Percentiles rank a stretch among this genome's conserved stretches.
phyloP scores from a whole-genome alignment of 2,888 invertebrate species.

The Polyommatus iphigenia region DNA sequence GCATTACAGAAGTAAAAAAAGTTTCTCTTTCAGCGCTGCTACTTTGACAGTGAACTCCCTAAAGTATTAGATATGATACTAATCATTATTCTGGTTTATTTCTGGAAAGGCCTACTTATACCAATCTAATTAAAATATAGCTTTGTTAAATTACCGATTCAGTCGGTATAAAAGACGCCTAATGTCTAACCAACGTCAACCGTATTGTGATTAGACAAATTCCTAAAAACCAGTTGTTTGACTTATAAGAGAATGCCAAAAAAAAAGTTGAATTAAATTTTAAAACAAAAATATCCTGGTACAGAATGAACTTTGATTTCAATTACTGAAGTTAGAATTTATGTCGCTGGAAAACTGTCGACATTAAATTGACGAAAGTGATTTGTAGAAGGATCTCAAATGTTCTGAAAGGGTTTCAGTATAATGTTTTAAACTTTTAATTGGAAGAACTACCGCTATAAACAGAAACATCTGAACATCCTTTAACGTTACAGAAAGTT shows the following conservation, averaged over 20 bases:
- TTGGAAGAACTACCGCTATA: background rate
- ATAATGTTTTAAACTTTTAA: background rate
- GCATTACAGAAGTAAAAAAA: no score
- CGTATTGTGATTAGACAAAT: no score
- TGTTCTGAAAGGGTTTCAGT: background rate
- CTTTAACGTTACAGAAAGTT: background rate
- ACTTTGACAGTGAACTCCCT: no score
- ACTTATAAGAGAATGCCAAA: no score
- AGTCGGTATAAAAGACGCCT: background rate
- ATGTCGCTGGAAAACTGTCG: background rate
- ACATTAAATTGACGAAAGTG: background rate
- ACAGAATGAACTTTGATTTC: background rate
- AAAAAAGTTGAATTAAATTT: background rate
- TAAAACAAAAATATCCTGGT: background rate
- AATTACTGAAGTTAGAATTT: conserved; percentile 1
- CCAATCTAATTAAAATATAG: background rate
- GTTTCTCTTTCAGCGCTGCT: no score
- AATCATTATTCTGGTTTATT: no score
- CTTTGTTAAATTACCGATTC: background rate
- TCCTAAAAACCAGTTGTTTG: no score
- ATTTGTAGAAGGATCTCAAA: background rate
- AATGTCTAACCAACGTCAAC: no score
- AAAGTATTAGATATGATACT: no score
- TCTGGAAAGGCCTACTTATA: background rate
- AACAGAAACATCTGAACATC: background rate